A percentile compares a stretch with the other conserved stretches of the same genome.
Evolutionary conservation across 2,797 vertebrate species (phyloP).

Genomic region (Anolis apletophallus): DNA sequence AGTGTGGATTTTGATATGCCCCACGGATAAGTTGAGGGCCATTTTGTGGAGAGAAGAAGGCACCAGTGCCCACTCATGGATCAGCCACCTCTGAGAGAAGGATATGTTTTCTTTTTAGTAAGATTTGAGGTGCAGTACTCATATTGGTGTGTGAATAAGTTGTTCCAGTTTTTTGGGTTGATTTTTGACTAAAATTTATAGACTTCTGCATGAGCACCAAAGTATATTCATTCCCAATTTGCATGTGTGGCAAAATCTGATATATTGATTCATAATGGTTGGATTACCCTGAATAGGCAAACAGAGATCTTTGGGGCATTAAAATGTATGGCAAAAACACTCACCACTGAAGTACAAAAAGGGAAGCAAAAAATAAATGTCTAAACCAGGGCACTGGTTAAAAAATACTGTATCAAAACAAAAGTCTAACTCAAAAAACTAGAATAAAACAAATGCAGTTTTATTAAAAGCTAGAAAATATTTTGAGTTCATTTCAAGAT

Average conservation of each 20-base stretch:
- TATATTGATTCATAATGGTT: not conserved
- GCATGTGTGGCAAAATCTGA: not conserved
- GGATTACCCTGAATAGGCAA: not conserved
- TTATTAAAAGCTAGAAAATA: not conserved
- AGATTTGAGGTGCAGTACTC: no score
- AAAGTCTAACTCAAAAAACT: not conserved
- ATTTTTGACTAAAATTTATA: no score
- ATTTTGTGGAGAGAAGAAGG: no score
- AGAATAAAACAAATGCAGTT: not conserved
- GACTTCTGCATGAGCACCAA: no score
- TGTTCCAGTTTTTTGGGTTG: no score
- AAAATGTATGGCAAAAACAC: not conserved
- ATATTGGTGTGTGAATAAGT: no score
- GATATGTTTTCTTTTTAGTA: no score
- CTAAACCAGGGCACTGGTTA: not conserved
- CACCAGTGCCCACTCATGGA: no score
- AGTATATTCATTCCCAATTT: not conserved
- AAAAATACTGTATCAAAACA: not conserved
- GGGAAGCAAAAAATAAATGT: not conserved
- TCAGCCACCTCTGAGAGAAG: no score
- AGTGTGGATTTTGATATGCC: no score
- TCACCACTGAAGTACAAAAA: not conserved
- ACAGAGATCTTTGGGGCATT: not conserved
- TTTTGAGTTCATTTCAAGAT: not conserved
- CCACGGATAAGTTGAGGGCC: no score